Evolutionary conservation across 1,140 invertebrate species (phyloP).

Genomic region (Trissolcus basalis): DNA sequence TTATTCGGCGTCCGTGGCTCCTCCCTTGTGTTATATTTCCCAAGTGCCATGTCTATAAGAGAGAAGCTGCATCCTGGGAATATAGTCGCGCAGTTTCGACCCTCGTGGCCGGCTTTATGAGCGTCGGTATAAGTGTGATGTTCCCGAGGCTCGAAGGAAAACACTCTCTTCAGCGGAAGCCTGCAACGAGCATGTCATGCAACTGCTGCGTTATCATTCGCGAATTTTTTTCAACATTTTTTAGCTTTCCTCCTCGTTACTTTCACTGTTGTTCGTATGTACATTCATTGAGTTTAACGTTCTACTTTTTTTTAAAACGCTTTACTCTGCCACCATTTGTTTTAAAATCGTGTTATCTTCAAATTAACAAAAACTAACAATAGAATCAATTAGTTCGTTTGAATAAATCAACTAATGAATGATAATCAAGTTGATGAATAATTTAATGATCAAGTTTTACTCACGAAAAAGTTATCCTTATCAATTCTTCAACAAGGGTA

Average conservation of each 20-base stretch:
- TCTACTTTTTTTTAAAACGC: no score
- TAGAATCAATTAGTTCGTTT: no score
- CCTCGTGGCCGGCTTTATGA: constrained; percentile 76
- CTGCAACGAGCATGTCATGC: constrained; percentile 68
- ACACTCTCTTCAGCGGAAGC: constrained; percentile 80
- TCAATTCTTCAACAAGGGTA: constrained; percentile 83
- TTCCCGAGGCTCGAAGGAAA: constrained; percentile 80
- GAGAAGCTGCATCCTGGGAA: constrained; percentile 83
- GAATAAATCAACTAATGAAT: no score
- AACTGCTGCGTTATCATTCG: constrained; percentile 20
- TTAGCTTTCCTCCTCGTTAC: constrained; percentile 14
- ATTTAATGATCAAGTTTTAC: constrained; percentile 45
- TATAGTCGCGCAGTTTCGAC: constrained; percentile 77
- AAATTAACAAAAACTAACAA: no score
- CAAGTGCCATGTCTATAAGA: constrained; percentile 83
- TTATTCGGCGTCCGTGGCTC: constrained; percentile 40
- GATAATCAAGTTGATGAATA: no score
- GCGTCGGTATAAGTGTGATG: constrained; percentile 82
- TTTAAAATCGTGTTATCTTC: no score
- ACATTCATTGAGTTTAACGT: no score
- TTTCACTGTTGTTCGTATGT: background rate
- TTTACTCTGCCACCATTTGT: no score
- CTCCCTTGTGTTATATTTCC: constrained; percentile 79
- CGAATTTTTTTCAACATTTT: constrained; percentile 14
- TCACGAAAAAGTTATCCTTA: constrained; percentile 83